Evolutionary conservation across 1,140 invertebrate genomes (phyloP), one percentile per base, ranked within the genome.

Genomic region (Pseudomyrmex sp.): DNA sequence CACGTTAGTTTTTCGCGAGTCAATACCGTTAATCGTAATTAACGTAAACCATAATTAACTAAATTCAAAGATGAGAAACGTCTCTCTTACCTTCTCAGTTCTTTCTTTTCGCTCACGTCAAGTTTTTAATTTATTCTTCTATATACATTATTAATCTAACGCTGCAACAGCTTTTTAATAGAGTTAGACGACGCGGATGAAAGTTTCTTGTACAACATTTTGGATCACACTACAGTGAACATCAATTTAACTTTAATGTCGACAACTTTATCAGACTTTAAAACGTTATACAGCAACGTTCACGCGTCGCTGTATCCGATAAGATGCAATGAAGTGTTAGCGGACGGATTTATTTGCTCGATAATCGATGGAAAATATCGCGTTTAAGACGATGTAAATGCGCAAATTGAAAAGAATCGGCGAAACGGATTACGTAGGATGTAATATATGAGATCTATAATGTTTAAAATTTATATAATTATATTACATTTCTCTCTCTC

Each of bases 181-280:
- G 56, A 20, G 70, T 73, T 73, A 44, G n/a, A 59, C 35, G 35
- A 12, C 9, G 44, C n/a, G 54, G 13, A 70, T 70, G n/a, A 70
- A 73, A 59, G 4, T 12, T 73, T 73, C 35, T 73, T 73, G 3
- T 23, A 15, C 35, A 59, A 73, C 10, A 73, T 73, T 73, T 35
- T 18, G 23, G 26, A 15, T 73, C 35, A 59, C 35, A 59, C 52
- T 73, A 13, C 18, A 73, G 54, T 46, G 35, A 73, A 73, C 23
- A 73, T 2, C 3, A 73, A 73, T 73, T 44, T 73, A 73, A 73
- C 54, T 46, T 59, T 73, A 26, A 56, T 56, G 20, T 46, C 26
- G 18, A 5, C 52, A 59, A 73, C 18, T 73, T 73, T 73, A 73
- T 2, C 35, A 12, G 70, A 59, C 13, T 73, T 72, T 59, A 59